Base-by-base conservation (phyloP, 2,113 vertebrate species). In the Laticauda colubrina region DNA sequence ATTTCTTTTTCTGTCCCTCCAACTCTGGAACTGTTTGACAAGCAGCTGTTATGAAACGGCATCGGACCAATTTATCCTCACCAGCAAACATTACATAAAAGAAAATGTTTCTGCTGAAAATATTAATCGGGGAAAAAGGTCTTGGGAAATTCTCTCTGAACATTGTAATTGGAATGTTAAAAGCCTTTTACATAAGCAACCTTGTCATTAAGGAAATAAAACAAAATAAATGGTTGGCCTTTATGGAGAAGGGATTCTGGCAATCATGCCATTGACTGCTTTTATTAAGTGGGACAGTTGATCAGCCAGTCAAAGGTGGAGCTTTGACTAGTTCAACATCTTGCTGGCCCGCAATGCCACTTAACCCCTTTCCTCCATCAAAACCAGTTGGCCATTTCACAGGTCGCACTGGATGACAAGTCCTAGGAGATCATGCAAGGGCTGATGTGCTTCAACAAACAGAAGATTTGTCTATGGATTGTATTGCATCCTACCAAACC, bases 311-410 rank as follows among this genome's bases (percentile, higher is more conserved):
- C 2, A 57, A 90, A 95, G 88, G 29, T 91, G 29, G 29, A 85
- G 87, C 45, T 1, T 85, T 14, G 81, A 89, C 48, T n/a, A 88
- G 6, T 20, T 94, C 11, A 51, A 20, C 6, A n/a, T 6, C 45
- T 55, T 2, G 69, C 55, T 91, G 1, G 23, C 93, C 92, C 93
- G 2, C 61, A 75, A 81, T 26, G 43, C 87, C 87, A 92, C 24
- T 56, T 93, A 85, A 89, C 56, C 51, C 93, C 91, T 94, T 87
- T 90, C 4, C 59, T 12, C 26, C 69, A 57, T 87, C 54, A 81
- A 86, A 89, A 0, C 43, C 48, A 15, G 18, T 24, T 81, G 34
- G 20, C 89, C 39, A 91, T 95, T 93, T 91, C 54, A 55, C n/a
- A 24, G 69, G 57, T 8, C 56, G 6, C 24, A 43, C 43, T 85